Conservation (phyloP, 2,888 invertebrate genomes). For the Apotomis turbidana region DNA sequence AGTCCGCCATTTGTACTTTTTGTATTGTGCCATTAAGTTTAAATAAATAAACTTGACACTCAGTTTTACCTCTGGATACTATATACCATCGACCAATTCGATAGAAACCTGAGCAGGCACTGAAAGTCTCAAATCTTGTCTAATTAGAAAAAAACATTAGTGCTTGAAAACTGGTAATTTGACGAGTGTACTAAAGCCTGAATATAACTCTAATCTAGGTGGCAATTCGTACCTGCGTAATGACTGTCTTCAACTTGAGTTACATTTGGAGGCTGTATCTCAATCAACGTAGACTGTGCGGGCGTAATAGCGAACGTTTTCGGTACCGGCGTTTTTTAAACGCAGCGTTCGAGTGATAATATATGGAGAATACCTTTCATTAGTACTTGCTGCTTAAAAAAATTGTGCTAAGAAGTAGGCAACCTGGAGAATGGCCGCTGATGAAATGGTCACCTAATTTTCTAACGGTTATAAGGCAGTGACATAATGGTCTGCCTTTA, state of each 20-base stretch:
- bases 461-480: no score
- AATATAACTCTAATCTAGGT: not conserved
- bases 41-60: no score
- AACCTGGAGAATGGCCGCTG: no score
- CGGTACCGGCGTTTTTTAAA: not conserved
- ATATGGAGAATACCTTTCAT: no score
- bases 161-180: conserved; percentile 2
- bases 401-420: no score
- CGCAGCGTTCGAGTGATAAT: not conserved
- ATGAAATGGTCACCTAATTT: no score
- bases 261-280: not conserved
- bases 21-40: no score
- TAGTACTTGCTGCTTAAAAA: no score
- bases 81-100: not conserved
- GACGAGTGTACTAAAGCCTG: not conserved
- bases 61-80: not conserved
- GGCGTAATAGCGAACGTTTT: not conserved
- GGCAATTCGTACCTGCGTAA: not conserved
- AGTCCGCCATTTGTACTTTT: no score
- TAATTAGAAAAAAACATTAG: not conserved
- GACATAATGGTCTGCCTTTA: no score
- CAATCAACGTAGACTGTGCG: conserved; percentile 1
- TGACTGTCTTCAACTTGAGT: conserved; percentile 3
- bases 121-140: not conserved
- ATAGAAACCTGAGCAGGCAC: not conserved